phyloP scores from a whole-genome alignment of 2,888 invertebrate species.

The Athalia cordata region DNA sequence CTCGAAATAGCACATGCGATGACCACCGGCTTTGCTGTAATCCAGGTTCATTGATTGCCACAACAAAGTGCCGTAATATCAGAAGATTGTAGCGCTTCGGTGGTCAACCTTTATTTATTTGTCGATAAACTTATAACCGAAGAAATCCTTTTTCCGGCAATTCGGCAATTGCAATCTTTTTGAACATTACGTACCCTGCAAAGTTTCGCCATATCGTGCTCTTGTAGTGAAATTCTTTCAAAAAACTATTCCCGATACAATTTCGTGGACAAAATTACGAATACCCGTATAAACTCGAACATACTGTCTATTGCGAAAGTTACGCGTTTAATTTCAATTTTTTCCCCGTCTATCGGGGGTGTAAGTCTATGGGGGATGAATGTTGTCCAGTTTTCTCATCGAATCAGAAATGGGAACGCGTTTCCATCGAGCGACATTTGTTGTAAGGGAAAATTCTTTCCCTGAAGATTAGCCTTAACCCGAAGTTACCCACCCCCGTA shows the following conservation, averaged over 20 bases:
- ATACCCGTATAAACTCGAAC: no score
- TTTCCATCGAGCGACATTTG: neutral
- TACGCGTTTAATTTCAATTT: no score
- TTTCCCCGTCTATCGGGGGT: neutral
- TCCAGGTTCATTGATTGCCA: constrained; percentile 37
- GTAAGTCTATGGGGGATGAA: neutral
- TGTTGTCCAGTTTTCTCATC: constrained; percentile 5
- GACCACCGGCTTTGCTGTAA: constrained; percentile 31
- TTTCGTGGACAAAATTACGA: no score
- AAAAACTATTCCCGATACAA: no score
- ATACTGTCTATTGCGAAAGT: no score
- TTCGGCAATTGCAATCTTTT: constrained; percentile 5
- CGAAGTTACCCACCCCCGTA: neutral
- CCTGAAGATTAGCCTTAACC: neutral
- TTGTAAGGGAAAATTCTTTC: neutral
- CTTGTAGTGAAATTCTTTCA: no score
- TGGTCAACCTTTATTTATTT: constrained; percentile 27
- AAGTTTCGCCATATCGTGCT: no score
- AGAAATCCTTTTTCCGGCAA: neutral
- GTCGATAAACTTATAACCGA: constrained; percentile 25
- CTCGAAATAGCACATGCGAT: constrained; percentile 27
- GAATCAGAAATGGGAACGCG: neutral
- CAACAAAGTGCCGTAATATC: constrained; percentile 21
- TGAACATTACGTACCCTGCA: no score
- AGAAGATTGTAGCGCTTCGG: constrained; percentile 19